Evolutionary conservation across 2,888 invertebrate genomes (phyloP), one percentile per base, ranked within the genome.

Genomic region (Bembecia ichneumoniformis): DNA sequence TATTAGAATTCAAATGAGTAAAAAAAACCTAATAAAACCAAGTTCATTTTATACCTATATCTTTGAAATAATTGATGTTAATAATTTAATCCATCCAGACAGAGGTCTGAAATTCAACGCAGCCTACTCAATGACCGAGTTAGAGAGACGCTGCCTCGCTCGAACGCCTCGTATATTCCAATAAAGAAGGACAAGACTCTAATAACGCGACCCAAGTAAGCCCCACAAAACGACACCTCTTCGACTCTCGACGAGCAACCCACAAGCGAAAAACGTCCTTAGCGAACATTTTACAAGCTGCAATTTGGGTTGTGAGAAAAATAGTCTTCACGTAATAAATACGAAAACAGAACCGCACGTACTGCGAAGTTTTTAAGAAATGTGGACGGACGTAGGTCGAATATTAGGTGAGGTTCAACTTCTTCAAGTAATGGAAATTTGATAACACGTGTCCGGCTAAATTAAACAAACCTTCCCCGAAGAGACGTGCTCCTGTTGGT

Each of bases 181-280:
- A 82, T 80, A 81, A 78, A 78, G 77, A 77, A 78, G 70, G 78
- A 79, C 80, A 79, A 75, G 73, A 62, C 76, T 74, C 74, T 76
- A 80, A 81, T 81, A 81, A 77, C 76, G 66, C 68, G 75, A 71
- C 76, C 77, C 75, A 55, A 74, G 70, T 76, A 78, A 79, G 76
- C 77, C 72, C 73, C 76, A 3, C 75, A 66, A 72, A 75, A 77
- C 77, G 77, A 77, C 79, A 78, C 78, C 79, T 76, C 70, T 66
- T n/a, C n/a, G 71, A 73, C 71, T 68, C 68, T 55, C 64, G 51
- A 45, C 52, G 45, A 35, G 28, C 49, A 57, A 51, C 52, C 47
- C 43, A 43, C 57, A 48, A 17, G 46, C 54, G 28, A 71, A 71
- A 72, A 62, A 20, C 57, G 46, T 63, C 71, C 63, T 55, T 72